Percentiles rank a stretch among this genome's conserved stretches.
phyloP scores from a whole-genome alignment of 2,797 vertebrate genomes.

The Argyrosomus regius region DNA sequence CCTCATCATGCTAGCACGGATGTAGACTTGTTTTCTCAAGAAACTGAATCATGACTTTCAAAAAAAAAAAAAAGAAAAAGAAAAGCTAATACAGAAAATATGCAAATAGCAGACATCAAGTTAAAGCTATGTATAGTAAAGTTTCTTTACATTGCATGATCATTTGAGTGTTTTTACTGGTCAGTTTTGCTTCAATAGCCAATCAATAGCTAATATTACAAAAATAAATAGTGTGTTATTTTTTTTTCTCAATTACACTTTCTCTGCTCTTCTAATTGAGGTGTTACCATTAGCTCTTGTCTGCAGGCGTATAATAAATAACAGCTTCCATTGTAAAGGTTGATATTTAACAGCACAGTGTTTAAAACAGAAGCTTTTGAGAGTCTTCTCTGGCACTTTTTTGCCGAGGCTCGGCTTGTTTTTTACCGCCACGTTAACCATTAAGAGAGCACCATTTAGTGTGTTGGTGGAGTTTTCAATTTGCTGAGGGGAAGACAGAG shows the following conservation, averaged over 20 bases:
- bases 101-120: background rate
- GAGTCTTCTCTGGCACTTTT: slow-evolving; percentile 27
- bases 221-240: background rate
- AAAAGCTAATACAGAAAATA: background rate
- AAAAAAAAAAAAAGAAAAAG: slow-evolving; percentile 1
- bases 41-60: too few relatives aligned
- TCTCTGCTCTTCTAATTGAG: background rate
- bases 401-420: slow-evolving; percentile 48
- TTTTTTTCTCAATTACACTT: background rate
- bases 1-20: background rate
- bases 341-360: background rate
- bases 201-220: background rate
- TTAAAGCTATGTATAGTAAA: background rate
- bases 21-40: background rate
- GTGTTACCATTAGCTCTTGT: background rate
- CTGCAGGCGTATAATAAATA: background rate
- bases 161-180: background rate
- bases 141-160: background rate
- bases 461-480: slow-evolving; percentile 68
- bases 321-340: background rate
- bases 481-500: slow-evolving; percentile 72
- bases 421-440: slow-evolving; percentile 40
- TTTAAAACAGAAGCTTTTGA: slow-evolving; percentile 45
- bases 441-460: slow-evolving; percentile 46
- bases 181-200: background rate